A percentile compares a stretch with the other conserved stretches of the same genome.
These are phyloP conservation scores for Melieria picta DNA, from an alignment of 2,888 invertebrate species.

Conservation along the genomic window DNA sequence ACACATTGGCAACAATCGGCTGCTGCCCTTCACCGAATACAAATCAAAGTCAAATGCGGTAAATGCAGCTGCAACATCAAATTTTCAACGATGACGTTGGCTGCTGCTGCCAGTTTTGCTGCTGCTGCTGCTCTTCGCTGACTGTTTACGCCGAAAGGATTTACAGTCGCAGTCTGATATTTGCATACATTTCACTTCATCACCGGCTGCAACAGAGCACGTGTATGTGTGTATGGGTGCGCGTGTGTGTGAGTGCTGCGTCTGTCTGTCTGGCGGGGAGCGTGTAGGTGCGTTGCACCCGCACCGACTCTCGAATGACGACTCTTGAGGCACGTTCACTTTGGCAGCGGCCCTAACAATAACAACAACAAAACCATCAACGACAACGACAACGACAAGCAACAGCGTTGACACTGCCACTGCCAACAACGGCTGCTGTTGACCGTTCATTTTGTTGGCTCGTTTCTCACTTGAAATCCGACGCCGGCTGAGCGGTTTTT, in stretches of 20 bases:
- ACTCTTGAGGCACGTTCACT: conserved; percentile 21
- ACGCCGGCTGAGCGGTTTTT: background rate
- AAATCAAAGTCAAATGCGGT: conserved; percentile 35
- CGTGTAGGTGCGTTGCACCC: background rate
- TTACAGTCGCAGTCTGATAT: conserved; percentile 25
- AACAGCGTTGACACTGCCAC: no score
- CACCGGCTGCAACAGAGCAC: conserved; percentile 3
- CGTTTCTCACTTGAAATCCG: conserved; percentile 17
- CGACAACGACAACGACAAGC: no score
- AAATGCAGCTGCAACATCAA: conserved; percentile 23
- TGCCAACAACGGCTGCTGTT: conserved; percentile 19
- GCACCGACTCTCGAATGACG: background rate
- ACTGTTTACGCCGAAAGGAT: conserved; percentile 6
- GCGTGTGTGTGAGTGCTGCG: conserved; percentile 1
- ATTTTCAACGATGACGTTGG: conserved; percentile 20
- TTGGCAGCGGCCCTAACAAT: conserved; percentile 1
- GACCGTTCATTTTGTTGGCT: conserved; percentile 19
- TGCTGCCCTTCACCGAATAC: background rate
- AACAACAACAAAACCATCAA: no score
- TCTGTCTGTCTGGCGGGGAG: background rate
- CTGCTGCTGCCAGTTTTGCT: background rate
- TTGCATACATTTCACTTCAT: conserved; percentile 30
- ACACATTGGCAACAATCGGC: conserved; percentile 15
- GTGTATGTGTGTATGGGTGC: conserved; percentile 12
- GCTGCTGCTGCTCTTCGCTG: background rate